Evolutionary conservation across 1,140 invertebrate genomes (phyloP).

Genomic region (Aphelenchoides besseyi): DNA sequence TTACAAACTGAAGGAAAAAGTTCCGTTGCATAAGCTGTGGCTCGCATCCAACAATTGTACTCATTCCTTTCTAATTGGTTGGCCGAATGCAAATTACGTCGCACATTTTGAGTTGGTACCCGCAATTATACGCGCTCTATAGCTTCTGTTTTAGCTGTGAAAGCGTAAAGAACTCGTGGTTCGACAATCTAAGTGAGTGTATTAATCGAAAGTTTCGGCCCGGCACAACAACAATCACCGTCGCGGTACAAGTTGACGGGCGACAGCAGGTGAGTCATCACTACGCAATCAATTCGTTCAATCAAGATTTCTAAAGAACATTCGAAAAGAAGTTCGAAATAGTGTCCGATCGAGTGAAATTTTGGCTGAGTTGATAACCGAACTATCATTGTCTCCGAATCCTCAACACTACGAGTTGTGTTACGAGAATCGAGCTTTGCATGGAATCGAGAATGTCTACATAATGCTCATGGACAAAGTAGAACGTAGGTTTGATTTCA

Average conservation of each 20-base stretch:
- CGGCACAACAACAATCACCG: slow-evolving; percentile 39
- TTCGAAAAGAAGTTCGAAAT: slow-evolving; percentile 47
- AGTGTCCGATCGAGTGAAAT: slow-evolving; percentile 35
- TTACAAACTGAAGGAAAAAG: slow-evolving; percentile 65
- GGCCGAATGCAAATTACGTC: slow-evolving; percentile 64
- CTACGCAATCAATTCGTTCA: not conserved
- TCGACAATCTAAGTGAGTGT: slow-evolving; percentile 29
- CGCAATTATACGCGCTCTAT: slow-evolving; percentile 7
- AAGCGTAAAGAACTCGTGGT: slow-evolving; percentile 51
- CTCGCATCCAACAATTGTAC: slow-evolving; percentile 63
- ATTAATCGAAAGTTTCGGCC: slow-evolving; percentile 27
- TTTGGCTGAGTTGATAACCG: slow-evolving; percentile 33
- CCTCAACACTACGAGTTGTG: slow-evolving; percentile 38
- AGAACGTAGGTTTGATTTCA: no score
- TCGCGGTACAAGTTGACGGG: slow-evolving; percentile 44
- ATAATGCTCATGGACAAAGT: slow-evolving; percentile 49
- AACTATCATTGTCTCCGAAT: slow-evolving; percentile 40
- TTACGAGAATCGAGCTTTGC: slow-evolving; percentile 28
- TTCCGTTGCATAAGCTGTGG: slow-evolving; percentile 65
- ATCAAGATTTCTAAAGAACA: slow-evolving; percentile 39
- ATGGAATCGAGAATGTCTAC: slow-evolving; percentile 48
- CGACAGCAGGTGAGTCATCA: slow-evolving; percentile 44
- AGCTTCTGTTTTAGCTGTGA: slow-evolving; percentile 59
- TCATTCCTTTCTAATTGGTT: slow-evolving; percentile 65
- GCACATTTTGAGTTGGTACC: slow-evolving; percentile 62